These are phyloP conservation scores for Auanema freiburgensis DNA, from an alignment of 2,888 invertebrate genomes.

Conservation along the genomic window DNA sequence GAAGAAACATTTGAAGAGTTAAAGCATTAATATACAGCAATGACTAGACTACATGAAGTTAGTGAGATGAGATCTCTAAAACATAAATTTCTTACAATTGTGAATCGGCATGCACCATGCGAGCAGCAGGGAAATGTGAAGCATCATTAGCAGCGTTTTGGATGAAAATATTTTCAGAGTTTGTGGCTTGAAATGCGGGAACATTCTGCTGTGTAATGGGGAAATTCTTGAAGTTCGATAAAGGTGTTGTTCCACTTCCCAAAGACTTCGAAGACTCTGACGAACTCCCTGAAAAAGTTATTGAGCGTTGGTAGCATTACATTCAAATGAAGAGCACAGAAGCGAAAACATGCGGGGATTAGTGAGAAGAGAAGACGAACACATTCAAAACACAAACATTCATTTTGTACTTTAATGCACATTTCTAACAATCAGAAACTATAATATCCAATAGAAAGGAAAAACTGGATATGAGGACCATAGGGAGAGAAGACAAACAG, in stretches of 20 bases:
- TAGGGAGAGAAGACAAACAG: no score
- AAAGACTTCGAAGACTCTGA: slow-evolving; percentile 15
- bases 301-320: neutral
- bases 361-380: no score
- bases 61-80: neutral
- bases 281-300: slow-evolving; percentile 14
- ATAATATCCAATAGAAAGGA: no score
- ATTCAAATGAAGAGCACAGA: neutral
- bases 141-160: slow-evolving; percentile 4
- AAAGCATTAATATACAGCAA: no score
- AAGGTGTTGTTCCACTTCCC: neutral
- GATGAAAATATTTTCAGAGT: neutral
- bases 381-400: no score
- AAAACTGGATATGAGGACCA: no score
- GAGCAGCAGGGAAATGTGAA: neutral
- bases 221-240: no score
- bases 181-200: neutral
- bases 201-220: slow-evolving; percentile 1
- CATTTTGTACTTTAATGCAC: no score
- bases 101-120: neutral
- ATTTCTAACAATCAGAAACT: no score
- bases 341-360: slow-evolving; percentile 4
- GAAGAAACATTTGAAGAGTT: neutral
- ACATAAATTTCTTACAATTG: neutral
- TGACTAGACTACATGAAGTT: no score